Conservation (phyloP, 2,888 invertebrate genomes). For the Hofmannophila pseudospretella region DNA sequence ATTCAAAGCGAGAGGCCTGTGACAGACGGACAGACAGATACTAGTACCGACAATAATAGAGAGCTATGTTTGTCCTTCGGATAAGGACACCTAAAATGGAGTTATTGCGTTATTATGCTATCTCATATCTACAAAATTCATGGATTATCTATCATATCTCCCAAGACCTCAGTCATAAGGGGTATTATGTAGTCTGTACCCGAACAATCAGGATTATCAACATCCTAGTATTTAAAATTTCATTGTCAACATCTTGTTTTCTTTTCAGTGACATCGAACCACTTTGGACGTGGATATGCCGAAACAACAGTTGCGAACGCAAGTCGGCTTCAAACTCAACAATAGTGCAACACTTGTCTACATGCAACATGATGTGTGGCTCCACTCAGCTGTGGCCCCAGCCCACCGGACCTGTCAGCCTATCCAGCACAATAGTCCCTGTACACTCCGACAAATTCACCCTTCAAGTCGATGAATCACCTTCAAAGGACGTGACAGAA, state of each 20-base stretch:
- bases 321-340: conserved; percentile 45
- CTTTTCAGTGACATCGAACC: conserved; percentile 69
- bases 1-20: too few species aligned
- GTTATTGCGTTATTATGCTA: too few species aligned
- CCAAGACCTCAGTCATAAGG: too few species aligned
- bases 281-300: conserved; percentile 88
- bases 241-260: background rate
- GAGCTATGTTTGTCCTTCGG: too few species aligned
- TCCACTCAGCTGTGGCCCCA: conserved; percentile 85
- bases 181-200: too few species aligned
- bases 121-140: too few species aligned
- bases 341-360: conserved; percentile 79
- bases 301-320: conserved; percentile 83
- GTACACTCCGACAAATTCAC: conserved; percentile 74
- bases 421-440: conserved; percentile 80
- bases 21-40: too few species aligned
- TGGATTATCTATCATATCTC: too few species aligned
- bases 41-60: too few species aligned
- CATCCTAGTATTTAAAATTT: too few species aligned
- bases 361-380: conserved; percentile 89
- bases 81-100: too few species aligned
- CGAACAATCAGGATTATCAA: too few species aligned
- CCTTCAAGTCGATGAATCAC: conserved; percentile 54
- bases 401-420: conserved; percentile 83
- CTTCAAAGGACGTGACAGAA: conserved; percentile 50